A percentile compares a stretch with the other conserved stretches of the same genome.
These are phyloP conservation scores for Pasiphila rectangulata DNA, from an alignment of 2,888 invertebrate genomes.

Conservation along the genomic window DNA sequence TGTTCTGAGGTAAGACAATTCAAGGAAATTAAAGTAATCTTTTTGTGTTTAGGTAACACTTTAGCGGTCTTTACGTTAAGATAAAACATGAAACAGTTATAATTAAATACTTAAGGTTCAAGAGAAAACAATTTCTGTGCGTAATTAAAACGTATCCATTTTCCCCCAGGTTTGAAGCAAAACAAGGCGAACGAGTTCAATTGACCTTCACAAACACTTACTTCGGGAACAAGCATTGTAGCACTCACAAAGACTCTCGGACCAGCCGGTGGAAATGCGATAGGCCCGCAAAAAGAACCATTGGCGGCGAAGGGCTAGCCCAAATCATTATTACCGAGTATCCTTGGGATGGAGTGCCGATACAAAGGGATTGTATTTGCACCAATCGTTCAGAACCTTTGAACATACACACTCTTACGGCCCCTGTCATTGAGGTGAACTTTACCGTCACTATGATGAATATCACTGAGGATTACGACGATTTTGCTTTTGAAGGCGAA, in stretches of 20 bases:
- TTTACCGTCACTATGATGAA: constrained; percentile 90
- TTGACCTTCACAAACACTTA: constrained; percentile 85
- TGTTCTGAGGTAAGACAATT: constrained; percentile 79
- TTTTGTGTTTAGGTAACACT: no score
- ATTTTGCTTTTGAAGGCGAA: constrained; percentile 89
- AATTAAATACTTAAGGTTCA: no score
- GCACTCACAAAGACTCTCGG: constrained; percentile 83
- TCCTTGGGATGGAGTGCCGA: constrained; percentile 85
- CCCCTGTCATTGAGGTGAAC: constrained; percentile 85
- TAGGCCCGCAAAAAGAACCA: constrained; percentile 68
- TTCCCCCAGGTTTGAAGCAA: constrained; percentile 83
- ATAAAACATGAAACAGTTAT: no score
- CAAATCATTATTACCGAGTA: constrained; percentile 85
- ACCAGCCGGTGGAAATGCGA: constrained; percentile 87
- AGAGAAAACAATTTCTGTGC: constrained; percentile 7
- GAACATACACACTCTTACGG: constrained; percentile 84
- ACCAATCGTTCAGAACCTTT: constrained; percentile 84
- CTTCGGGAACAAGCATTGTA: constrained; percentile 86
- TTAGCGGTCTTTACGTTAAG: no score
- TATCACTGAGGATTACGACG: constrained; percentile 89
- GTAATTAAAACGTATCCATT: constrained; percentile 4
- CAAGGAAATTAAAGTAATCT: no score
- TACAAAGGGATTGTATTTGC: constrained; percentile 87
- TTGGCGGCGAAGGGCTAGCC: constrained; percentile 78
- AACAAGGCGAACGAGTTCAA: constrained; percentile 84